A percentile compares a stretch with the other conserved stretches of the same genome.
Evolutionary conservation across 2,797 vertebrate genomes (phyloP).

Genomic region (Natrix natrix): DNA sequence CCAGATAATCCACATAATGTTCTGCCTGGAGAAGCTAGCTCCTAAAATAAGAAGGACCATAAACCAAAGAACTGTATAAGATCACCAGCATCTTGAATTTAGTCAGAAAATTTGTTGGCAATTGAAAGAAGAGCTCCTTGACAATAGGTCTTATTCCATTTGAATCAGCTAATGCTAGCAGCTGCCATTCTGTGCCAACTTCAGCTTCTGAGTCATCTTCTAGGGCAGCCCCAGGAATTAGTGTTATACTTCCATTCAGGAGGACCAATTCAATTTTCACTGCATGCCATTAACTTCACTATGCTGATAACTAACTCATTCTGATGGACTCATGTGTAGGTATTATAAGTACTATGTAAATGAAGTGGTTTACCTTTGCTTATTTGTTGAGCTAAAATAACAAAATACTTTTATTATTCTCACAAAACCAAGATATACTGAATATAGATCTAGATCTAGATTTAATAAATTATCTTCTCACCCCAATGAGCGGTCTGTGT

Average conservation of each 20-base stretch:
- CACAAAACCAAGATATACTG: not conserved
- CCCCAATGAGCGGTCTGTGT: not conserved
- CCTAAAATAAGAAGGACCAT: not conserved
- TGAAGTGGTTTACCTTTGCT: not conserved
- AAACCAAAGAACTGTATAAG: not conserved
- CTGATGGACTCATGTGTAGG: not conserved
- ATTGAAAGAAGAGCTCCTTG: not conserved
- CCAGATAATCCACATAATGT: not conserved
- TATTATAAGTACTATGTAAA: not conserved
- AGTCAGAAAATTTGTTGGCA: not conserved
- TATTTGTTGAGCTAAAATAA: not conserved
- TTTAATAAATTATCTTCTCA: not conserved
- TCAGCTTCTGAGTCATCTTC: not conserved
- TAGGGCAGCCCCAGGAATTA: not conserved
- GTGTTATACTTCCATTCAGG: not conserved
- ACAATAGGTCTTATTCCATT: not conserved
- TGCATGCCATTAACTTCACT: not conserved
- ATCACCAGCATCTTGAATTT: not conserved
- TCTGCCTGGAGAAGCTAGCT: not conserved
- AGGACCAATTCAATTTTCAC: not conserved
- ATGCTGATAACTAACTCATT: not conserved
- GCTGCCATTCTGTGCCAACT: not conserved
- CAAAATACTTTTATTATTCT: not conserved
- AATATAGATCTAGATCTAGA: not conserved
- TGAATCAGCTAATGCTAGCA: not conserved